A percentile compares a stretch with the other conserved stretches of the same genome.
Conservation (phyloP, 2,797 vertebrate species). For the Orestias chungarensis region DNA sequence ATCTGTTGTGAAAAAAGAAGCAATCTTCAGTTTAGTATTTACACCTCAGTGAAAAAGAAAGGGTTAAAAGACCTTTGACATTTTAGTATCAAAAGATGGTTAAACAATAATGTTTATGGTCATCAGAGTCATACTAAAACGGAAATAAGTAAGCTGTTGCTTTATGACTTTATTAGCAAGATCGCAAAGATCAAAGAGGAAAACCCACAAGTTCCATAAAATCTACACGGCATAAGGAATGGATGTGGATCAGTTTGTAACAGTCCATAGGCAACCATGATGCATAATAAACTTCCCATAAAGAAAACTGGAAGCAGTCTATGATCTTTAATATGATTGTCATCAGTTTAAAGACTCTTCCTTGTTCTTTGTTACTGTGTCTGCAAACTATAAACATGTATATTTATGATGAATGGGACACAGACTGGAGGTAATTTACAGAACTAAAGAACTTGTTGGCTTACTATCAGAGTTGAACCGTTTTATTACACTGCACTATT, state of each 20-base stretch:
- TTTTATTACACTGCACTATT: too few relatives aligned
- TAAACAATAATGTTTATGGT: background rate
- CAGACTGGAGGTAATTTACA: background rate
- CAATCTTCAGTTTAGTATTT: background rate
- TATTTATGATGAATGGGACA: background rate
- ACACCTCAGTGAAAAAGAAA: background rate
- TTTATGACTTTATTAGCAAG: background rate
- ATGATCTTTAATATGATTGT: background rate
- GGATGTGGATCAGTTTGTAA: background rate
- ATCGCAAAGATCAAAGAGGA: background rate
- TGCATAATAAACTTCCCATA: background rate
- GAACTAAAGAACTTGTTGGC: background rate
- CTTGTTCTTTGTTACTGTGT: background rate
- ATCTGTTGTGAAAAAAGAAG: background rate
- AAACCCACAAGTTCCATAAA: background rate
- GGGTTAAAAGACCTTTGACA: background rate
- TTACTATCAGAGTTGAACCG: too few relatives aligned
- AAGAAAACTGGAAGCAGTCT: background rate
- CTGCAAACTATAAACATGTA: background rate
- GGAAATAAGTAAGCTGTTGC: background rate
- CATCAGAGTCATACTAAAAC: background rate
- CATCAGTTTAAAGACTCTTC: background rate
- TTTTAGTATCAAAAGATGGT: background rate
- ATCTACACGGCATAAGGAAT: background rate
- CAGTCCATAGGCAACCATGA: background rate